Percentiles rank a stretch among this genome's conserved stretches.
Evolutionary conservation across 2,888 invertebrate genomes (phyloP).

Genomic region (Eudemis profundana): DNA sequence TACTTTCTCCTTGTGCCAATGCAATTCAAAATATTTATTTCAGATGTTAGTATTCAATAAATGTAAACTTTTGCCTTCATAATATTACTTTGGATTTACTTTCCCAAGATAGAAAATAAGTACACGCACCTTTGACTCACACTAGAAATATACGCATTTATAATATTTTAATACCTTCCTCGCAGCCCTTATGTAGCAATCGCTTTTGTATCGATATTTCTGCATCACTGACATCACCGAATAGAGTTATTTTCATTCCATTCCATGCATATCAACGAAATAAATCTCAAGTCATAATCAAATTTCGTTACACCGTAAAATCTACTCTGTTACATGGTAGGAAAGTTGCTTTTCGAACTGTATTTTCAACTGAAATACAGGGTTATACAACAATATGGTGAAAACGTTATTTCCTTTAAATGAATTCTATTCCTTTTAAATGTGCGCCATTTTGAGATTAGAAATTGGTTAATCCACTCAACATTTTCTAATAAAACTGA

Average conservation of each 20-base stretch:
- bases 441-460: not conserved
- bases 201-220: constrained; percentile 13
- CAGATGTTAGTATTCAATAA: no score
- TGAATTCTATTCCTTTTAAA: not conserved
- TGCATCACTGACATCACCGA: not conserved
- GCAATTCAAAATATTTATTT: no score
- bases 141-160: not conserved
- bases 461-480: not conserved
- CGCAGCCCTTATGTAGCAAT: not conserved
- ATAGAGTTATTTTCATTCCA: not conserved
- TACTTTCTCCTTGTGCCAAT: no score
- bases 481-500: not conserved
- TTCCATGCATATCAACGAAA: not conserved
- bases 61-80: no score
- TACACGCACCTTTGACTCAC: no score
- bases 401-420: no score
- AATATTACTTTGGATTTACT: no score
- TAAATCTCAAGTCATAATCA: not conserved
- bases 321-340: not conserved
- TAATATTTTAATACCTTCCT: not conserved
- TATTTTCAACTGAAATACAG: no score
- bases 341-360: no score
- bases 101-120: no score
- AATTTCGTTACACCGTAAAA: not conserved
- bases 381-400: no score